Conservation (phyloP, 2,797 vertebrate genomes). For the Tamandua tetradactyla region DNA sequence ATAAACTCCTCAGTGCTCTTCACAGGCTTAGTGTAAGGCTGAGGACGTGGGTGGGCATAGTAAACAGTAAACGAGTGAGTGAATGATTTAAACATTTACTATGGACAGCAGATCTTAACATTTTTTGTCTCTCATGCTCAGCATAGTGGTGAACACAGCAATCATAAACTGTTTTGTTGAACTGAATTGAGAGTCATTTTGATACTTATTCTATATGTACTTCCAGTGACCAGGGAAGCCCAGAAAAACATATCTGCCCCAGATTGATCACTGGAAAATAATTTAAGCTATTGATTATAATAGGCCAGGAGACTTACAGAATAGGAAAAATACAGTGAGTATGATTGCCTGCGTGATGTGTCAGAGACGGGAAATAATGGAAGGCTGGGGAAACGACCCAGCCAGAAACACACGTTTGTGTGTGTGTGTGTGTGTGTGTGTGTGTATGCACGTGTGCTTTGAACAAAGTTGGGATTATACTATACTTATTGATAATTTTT, state of each 20-base stretch:
- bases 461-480: not conserved
- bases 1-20: not conserved
- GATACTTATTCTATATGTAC: not conserved
- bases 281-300: not conserved
- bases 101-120: not conserved
- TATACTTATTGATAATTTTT: not conserved
- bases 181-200: not conserved
- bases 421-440: not conserved
- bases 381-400: not conserved
- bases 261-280: not conserved
- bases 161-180: not conserved
- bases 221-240: not conserved
- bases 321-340: not conserved
- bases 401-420: not conserved
- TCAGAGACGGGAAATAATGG: not conserved
- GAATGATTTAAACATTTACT: not conserved
- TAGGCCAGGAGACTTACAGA: not conserved
- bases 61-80: not conserved
- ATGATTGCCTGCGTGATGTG: not conserved
- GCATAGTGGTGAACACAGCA: not conserved
- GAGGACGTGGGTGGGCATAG: not conserved
- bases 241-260: not conserved
- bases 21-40: not conserved
- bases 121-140: not conserved
- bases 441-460: too few relatives aligned